These are phyloP conservation scores for Diabrotica undecimpunctata DNA, from an alignment of 1,140 invertebrate species.

Conservation along the genomic window DNA sequence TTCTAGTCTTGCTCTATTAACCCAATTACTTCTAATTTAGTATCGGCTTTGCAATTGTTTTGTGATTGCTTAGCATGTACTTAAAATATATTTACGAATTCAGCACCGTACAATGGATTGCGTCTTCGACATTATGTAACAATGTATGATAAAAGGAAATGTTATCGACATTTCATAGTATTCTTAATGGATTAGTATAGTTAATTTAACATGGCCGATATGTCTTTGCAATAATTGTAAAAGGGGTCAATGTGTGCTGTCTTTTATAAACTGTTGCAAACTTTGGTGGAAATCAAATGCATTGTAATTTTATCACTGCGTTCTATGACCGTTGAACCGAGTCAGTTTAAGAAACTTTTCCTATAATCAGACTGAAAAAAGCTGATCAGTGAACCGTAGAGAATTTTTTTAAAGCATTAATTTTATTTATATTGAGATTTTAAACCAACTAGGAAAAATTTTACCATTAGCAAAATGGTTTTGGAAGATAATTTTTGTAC, in stretches of 20 bases:
- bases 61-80: not conserved
- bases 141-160: slow-evolving; percentile 20
- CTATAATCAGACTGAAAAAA: no score
- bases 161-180: slow-evolving; percentile 22
- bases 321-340: not conserved
- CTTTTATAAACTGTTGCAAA: slow-evolving; percentile 13
- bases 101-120: slow-evolving; percentile 5
- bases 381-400: no score
- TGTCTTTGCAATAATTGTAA: slow-evolving; percentile 21
- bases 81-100: slow-evolving; percentile 8
- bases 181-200: slow-evolving; percentile 25
- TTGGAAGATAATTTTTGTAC: no score
- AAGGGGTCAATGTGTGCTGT: slow-evolving; percentile 21
- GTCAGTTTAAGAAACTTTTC: not conserved
- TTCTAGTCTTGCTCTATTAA: slow-evolving; percentile 8
- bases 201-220: slow-evolving; percentile 24
- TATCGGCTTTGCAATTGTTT: not conserved
- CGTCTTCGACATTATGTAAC: slow-evolving; percentile 20
- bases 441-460: no score
- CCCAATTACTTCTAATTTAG: not conserved
- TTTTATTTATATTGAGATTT: no score
- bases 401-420: no score
- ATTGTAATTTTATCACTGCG: slow-evolving; percentile 15
- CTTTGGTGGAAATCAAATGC: slow-evolving; percentile 7
- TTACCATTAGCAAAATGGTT: no score